Conservation (phyloP, 2,797 vertebrate genomes). For the Streptopelia turtur region DNA sequence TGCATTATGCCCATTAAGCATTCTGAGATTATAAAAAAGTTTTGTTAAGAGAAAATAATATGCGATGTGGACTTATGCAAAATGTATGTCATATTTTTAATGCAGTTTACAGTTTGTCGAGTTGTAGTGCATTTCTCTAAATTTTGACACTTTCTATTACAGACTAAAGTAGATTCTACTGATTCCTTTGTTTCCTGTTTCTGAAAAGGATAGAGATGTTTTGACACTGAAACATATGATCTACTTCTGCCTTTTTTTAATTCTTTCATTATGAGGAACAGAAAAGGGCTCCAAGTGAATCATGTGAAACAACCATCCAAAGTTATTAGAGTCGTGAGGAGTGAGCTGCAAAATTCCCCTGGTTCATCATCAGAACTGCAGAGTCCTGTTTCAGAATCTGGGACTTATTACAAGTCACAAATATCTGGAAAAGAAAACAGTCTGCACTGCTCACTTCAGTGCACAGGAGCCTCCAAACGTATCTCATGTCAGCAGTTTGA, state of each 20-base stretch:
- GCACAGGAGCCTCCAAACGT: background rate
- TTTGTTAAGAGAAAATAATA: conserved; percentile 31
- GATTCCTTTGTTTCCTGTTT: background rate
- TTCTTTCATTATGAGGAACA: conserved; percentile 14
- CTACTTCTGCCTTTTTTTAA: background rate
- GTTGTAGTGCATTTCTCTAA: background rate
- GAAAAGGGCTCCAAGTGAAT: background rate
- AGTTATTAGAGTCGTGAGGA: background rate
- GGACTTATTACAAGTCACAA: background rate
- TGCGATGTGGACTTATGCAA: background rate
- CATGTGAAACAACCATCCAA: background rate
- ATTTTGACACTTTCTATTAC: conserved; percentile 5
- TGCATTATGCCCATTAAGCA: conserved; percentile 17
- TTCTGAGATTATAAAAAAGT: conserved; percentile 14
- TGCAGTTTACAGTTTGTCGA: background rate
- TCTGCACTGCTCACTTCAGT: background rate
- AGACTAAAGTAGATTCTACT: conserved; percentile 3
- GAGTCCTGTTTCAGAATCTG: background rate
- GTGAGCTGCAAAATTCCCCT: background rate
- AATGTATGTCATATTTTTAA: background rate
- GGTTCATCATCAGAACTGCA: background rate
- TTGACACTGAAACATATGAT: background rate
- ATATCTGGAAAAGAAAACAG: background rate
- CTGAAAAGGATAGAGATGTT: background rate
- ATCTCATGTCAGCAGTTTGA: background rate